A percentile compares a stretch with the other conserved stretches of the same genome.
phyloP scores from a whole-genome alignment of 2,888 invertebrate species.

The Drosophila anomalata region DNA sequence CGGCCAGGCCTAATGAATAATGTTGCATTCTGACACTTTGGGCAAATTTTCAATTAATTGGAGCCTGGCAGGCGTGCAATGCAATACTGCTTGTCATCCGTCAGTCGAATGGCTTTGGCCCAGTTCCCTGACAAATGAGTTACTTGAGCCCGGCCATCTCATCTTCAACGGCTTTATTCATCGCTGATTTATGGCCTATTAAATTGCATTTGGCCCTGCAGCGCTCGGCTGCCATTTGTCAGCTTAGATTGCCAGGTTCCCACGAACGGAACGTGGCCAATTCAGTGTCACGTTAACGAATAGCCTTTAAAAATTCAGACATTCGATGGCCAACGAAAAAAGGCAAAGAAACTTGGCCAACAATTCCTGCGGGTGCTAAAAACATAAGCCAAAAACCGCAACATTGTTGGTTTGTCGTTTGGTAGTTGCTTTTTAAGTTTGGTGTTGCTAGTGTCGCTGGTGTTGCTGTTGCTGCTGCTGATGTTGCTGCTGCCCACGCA shows the following conservation, averaged over 20 bases:
- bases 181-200: constrained; percentile 64
- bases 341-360: constrained; percentile 6
- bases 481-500: constrained; percentile 55
- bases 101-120: constrained; percentile 44
- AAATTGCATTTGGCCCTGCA: constrained; percentile 56
- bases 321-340: not conserved
- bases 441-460: not conserved
- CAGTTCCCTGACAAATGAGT: constrained; percentile 19
- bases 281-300: constrained; percentile 66
- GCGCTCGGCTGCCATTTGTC: constrained; percentile 16
- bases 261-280: constrained; percentile 57
- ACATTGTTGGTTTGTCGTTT: constrained; percentile 16
- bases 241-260: constrained; percentile 46
- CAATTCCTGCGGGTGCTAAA: constrained; percentile 59
- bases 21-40: constrained; percentile 55
- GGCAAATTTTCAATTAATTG: constrained; percentile 65
- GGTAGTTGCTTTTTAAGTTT: constrained; percentile 1
- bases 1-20: constrained; percentile 29
- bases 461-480: constrained; percentile 27
- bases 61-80: constrained; percentile 34
- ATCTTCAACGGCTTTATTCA: constrained; percentile 46
- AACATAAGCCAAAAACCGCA: constrained; percentile 41
- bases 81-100: constrained; percentile 34
- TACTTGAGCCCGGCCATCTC: constrained; percentile 11
- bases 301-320: constrained; percentile 25